Conservation (phyloP, 2,797 vertebrate genomes). For the Spinibarbus caldwelli region DNA sequence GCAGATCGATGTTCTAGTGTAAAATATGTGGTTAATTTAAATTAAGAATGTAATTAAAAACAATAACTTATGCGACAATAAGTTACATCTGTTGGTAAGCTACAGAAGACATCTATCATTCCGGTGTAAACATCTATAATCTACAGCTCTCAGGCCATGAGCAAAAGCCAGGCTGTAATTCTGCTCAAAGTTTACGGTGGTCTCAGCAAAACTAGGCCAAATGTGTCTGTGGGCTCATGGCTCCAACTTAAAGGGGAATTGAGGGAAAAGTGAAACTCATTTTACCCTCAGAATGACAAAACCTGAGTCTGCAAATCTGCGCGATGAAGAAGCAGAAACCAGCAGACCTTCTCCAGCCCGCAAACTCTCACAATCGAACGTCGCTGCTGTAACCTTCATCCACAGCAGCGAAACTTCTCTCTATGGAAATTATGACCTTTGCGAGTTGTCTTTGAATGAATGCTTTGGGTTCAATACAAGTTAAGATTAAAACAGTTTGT, state of each 20-base stretch:
- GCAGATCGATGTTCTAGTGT: neutral
- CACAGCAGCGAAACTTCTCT: neutral
- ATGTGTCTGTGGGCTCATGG: slow-evolving; percentile 23
- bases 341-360: slow-evolving; percentile 16
- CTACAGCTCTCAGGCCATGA: slow-evolving; percentile 11
- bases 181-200: slow-evolving; percentile 17
- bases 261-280: slow-evolving; percentile 18
- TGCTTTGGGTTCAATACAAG: neutral
- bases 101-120: neutral
- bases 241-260: slow-evolving; percentile 17
- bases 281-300: slow-evolving; percentile 30
- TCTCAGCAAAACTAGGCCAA: slow-evolving; percentile 38
- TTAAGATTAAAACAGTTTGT: neutral
- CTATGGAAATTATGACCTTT: slow-evolving; percentile 2
- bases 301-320: slow-evolving; percentile 20
- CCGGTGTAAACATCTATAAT: neutral
- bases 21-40: neutral
- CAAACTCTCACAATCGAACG: neutral
- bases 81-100: neutral
- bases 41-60: slow-evolving; percentile 9
- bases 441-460: neutral
- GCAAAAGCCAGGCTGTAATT: slow-evolving; percentile 10
- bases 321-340: slow-evolving; percentile 22
- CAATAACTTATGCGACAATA: neutral
- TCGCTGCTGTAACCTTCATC: neutral